These are phyloP conservation scores for Coremacera marginata DNA, from an alignment of 2,888 invertebrate genomes.

Conservation along the genomic window DNA sequence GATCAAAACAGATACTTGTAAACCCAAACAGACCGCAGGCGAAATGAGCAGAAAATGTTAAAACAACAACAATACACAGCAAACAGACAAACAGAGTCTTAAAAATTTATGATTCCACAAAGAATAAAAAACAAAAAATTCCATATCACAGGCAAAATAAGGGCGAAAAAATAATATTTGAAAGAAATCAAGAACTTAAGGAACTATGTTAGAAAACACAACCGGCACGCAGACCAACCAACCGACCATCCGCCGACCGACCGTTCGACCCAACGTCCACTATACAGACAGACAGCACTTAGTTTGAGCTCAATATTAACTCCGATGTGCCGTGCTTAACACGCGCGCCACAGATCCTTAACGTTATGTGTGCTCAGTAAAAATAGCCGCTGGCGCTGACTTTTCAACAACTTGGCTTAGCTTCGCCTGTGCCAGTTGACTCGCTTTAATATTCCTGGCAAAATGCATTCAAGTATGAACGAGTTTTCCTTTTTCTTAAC, in stretches of 20 bases:
- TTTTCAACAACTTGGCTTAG: background rate
- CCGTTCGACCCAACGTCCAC: background rate
- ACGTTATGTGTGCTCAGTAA: background rate
- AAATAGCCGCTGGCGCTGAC: conserved; percentile 16
- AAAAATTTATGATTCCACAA: conserved; percentile 10
- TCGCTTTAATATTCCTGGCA: background rate
- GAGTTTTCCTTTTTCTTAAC: background rate
- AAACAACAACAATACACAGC: background rate
- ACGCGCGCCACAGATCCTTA: conserved; percentile 15
- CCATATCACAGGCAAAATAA: background rate
- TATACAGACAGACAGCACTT: background rate
- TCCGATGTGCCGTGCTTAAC: background rate
- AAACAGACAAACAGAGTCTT: background rate
- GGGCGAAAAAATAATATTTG: background rate
- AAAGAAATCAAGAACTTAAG: background rate
- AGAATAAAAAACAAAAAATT: background rate
- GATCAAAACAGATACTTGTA: background rate
- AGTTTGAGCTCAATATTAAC: conserved; percentile 2
- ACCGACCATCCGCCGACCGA: background rate
- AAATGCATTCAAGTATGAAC: too few species aligned
- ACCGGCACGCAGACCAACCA: background rate
- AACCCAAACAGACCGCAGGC: conserved; percentile 11
- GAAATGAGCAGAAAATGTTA: background rate
- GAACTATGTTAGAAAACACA: background rate
- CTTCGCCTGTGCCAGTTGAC: background rate